Evolutionary conservation across 2,888 invertebrate species (phyloP).

Genomic region (Eudemis profundana): DNA sequence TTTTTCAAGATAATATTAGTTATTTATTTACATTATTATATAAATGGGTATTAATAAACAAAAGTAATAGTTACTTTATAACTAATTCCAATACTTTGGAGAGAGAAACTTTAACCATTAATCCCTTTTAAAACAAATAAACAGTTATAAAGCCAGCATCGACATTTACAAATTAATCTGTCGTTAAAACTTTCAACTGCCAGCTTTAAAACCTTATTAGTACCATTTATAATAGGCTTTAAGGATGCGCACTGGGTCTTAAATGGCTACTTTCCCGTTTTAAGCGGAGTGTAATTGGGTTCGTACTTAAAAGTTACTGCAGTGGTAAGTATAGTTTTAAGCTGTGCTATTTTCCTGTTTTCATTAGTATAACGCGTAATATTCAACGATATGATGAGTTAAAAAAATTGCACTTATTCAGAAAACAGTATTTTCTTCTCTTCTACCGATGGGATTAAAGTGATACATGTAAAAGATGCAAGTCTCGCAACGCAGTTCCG

Average conservation of each 20-base stretch:
- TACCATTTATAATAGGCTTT: background rate
- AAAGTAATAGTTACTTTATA: no score
- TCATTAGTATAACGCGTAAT: background rate
- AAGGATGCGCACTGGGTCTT: background rate
- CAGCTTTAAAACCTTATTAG: background rate
- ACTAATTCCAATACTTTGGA: background rate
- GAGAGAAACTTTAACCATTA: background rate
- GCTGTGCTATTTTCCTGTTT: no score
- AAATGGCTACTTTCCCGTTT: background rate
- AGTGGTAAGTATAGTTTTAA: no score
- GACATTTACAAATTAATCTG: background rate
- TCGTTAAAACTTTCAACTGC: background rate
- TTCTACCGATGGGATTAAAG: no score
- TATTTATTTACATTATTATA: no score
- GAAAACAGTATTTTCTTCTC: no score
- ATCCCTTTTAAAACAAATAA: background rate
- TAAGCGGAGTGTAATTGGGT: slow-evolving; percentile 2
- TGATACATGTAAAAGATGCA: no score
- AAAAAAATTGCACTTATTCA: no score
- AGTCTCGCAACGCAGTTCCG: no score
- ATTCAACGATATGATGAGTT: no score
- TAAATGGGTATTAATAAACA: no score
- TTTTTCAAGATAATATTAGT: no score
- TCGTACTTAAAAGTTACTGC: background rate
- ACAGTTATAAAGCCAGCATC: background rate